These are phyloP conservation scores for Heliconius nattereri DNA, from an alignment of 1,140 invertebrate genomes.

Conservation along the genomic window DNA sequence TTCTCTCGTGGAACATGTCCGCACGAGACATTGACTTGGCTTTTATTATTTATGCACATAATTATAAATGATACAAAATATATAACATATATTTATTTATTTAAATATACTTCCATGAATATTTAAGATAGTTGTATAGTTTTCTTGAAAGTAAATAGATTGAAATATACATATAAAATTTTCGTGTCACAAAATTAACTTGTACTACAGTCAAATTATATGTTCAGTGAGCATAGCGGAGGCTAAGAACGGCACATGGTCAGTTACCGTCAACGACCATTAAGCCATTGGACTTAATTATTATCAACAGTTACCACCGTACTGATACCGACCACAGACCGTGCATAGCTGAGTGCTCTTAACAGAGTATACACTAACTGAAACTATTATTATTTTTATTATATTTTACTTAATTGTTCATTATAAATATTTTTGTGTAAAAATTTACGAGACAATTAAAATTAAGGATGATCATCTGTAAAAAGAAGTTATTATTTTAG, in stretches of 20 bases:
- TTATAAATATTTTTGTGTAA: not conserved
- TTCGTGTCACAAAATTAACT: not conserved
- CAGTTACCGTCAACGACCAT: constrained; percentile 69
- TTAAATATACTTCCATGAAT: not conserved
- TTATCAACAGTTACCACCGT: constrained; percentile 43
- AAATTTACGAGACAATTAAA: too few species aligned
- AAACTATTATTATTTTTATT: constrained; percentile 1
- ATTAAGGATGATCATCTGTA: too few species aligned
- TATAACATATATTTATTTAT: not conserved
- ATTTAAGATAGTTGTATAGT: not conserved
- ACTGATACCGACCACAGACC: constrained; percentile 24
- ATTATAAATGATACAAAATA: constrained; percentile 45
- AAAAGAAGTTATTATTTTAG: too few species aligned
- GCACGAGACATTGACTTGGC: constrained; percentile 50
- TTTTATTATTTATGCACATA: constrained; percentile 57
- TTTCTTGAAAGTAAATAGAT: not conserved
- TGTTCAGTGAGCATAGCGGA: constrained; percentile 53
- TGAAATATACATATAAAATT: not conserved
- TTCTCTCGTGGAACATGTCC: constrained; percentile 49
- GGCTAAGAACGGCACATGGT: constrained; percentile 54
- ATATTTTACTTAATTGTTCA: constrained; percentile 1
- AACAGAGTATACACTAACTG: constrained; percentile 36
- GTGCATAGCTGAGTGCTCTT: constrained; percentile 41
- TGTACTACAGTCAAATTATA: constrained; percentile 9
- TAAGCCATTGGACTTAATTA: constrained; percentile 75